Percentiles rank a stretch among this genome's conserved stretches.
Conservation (phyloP, 2,797 vertebrate genomes). For the Prunella strophiata region DNA sequence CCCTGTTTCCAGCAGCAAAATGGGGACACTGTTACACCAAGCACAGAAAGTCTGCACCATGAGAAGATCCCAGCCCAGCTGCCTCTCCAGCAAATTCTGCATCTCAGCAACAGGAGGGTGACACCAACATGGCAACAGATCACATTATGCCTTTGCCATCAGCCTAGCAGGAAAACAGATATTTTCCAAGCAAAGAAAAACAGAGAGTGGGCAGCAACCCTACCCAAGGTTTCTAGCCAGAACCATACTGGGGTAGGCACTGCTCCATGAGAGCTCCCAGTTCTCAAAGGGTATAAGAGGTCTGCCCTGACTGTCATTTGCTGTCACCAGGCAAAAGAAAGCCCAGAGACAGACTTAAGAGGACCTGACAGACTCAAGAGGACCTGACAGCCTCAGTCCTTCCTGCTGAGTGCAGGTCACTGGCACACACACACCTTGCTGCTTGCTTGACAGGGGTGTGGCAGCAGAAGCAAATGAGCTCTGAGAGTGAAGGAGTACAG, state of each 20-base stretch:
- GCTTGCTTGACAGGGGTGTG: rapidly evolving
- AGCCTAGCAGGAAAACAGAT: neutral
- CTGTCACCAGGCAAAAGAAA: neutral
- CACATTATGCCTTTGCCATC: neutral
- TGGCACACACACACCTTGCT: neutral
- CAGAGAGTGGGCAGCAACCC: neutral
- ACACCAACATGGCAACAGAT: neutral
- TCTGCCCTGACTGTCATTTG: neutral
- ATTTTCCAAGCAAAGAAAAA: neutral
- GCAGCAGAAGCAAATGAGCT: neutral
- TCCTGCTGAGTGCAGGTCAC: neutral
- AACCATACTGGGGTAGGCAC: neutral
- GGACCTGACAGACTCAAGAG: neutral
- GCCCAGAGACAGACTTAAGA: neutral
- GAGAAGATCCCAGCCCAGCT: neutral
- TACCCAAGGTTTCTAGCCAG: neutral
- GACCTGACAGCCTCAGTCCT: neutral
- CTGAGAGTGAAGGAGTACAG: neutral
- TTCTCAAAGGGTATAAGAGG: neutral
- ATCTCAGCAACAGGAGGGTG: neutral
- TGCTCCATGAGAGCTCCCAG: rapidly evolving
- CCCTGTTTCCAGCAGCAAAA: neutral
- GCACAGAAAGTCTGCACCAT: neutral
- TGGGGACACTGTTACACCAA: neutral
- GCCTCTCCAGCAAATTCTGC: neutral